phyloP scores from a whole-genome alignment of 1,140 invertebrate genomes.

The Cephus cinctus region DNA sequence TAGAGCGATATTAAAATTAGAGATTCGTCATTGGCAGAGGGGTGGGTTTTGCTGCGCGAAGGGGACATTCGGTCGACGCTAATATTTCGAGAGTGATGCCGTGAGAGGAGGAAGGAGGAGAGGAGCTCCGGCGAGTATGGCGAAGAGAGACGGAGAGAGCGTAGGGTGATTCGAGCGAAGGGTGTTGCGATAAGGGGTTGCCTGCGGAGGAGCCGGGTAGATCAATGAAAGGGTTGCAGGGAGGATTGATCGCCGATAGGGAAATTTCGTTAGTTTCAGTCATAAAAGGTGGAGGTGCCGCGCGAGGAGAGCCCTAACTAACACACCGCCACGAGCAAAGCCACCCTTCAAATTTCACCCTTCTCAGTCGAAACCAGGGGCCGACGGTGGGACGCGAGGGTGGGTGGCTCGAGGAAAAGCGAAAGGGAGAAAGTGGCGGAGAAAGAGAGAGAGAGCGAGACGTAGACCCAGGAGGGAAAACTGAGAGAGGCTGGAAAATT shows the following conservation, averaged over 20 bases:
- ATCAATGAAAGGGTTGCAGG: conserved; percentile 50
- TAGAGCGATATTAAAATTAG: conserved; percentile 49
- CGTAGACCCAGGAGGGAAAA: neutral
- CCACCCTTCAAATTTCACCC: conserved; percentile 46
- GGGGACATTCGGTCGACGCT: conserved; percentile 25
- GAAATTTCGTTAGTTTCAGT: conserved; percentile 53
- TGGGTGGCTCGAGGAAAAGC: neutral
- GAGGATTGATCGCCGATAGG: conserved; percentile 52
- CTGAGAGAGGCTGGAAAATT: neutral
- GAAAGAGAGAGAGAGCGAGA: conserved; percentile 12
- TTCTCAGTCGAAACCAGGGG: conserved; percentile 44
- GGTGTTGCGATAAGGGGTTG: conserved; percentile 50
- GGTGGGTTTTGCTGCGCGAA: conserved; percentile 7
- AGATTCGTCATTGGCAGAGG: conserved; percentile 17
- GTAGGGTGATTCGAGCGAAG: conserved; percentile 31
- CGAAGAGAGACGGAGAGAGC: conserved; percentile 20
- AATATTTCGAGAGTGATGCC: conserved; percentile 36
- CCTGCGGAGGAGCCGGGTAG: conserved; percentile 37
- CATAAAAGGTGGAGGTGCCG: conserved; percentile 41
- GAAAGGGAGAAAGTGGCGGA: neutral
- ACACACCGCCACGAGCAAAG: conserved; percentile 14
- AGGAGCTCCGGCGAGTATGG: conserved; percentile 6
- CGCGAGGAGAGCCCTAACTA: conserved; percentile 45
- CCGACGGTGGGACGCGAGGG: conserved; percentile 6
- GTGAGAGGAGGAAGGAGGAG: neutral